Evolutionary conservation across 2,797 vertebrate genomes (phyloP).

Genomic region (Sebastes taczanowskii): DNA sequence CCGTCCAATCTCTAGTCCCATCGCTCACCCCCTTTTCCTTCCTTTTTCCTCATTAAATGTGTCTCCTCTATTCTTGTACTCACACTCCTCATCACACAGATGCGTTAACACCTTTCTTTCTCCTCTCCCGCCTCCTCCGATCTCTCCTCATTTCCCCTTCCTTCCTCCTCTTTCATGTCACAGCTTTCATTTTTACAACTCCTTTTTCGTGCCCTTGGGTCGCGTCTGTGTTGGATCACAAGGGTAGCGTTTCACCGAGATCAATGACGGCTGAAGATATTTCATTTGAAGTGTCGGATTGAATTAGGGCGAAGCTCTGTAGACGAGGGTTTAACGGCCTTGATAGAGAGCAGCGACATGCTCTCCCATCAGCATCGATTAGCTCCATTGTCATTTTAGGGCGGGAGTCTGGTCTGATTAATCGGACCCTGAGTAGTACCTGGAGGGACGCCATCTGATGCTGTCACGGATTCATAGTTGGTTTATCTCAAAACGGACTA

Average conservation of each 20-base stretch:
- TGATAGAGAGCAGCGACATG: constrained; percentile 39
- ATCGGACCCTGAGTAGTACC: constrained; percentile 48
- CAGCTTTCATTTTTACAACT: constrained; percentile 46
- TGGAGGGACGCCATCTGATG: constrained; percentile 45
- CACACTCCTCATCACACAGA: background rate
- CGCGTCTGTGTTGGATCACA: constrained; percentile 12
- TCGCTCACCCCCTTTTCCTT: background rate
- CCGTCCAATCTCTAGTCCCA: background rate
- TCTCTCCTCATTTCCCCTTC: background rate
- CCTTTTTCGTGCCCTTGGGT: constrained; percentile 34
- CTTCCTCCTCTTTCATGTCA: constrained; percentile 40
- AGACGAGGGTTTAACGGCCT: constrained; percentile 50
- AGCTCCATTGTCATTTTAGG: constrained; percentile 55
- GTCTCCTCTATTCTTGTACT: background rate
- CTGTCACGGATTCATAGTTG: constrained; percentile 32
- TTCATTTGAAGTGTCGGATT: constrained; percentile 60
- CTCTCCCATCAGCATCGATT: constrained; percentile 61
- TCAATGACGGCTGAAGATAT: constrained; percentile 60
- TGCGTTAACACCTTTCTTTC: background rate
- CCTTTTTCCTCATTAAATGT: background rate
- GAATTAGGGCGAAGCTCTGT: constrained; percentile 40
- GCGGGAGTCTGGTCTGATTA: constrained; percentile 56
- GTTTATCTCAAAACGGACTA: background rate
- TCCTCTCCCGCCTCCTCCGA: background rate
- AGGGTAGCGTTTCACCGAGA: constrained; percentile 34